Percentiles rank a stretch among this genome's conserved stretches.
Evolutionary conservation across 2,113 vertebrate species (phyloP).

Genomic region (Eulemur rufifrons): DNA sequence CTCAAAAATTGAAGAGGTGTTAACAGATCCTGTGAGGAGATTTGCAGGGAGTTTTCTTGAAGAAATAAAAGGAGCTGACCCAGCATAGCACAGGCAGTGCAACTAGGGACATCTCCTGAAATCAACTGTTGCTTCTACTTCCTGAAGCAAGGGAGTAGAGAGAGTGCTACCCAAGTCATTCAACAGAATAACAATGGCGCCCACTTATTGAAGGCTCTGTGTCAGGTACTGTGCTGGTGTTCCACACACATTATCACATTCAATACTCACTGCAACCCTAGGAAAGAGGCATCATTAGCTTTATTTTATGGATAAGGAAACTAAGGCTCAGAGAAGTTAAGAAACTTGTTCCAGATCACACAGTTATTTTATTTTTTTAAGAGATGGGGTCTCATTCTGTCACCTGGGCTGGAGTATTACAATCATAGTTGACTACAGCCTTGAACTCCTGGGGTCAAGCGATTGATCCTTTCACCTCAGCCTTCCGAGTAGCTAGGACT

Average conservation of each 20-base stretch:
- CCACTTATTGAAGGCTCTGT: neutral
- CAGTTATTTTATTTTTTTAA: neutral
- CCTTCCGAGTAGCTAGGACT: too few relatives aligned
- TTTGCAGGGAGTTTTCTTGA: neutral
- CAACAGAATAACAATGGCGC: neutral
- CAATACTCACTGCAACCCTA: neutral
- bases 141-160: neutral
- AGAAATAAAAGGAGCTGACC: neutral
- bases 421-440: too few relatives aligned
- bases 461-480: too few relatives aligned
- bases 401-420: too few relatives aligned
- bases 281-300: neutral
- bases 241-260: neutral
- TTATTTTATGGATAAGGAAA: slow-evolving; percentile 1
- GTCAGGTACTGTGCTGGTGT: neutral
- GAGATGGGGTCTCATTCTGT: too few relatives aligned
- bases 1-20: neutral
- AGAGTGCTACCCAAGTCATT: neutral
- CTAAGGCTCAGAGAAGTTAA: neutral
- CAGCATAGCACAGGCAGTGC: neutral
- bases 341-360: neutral
- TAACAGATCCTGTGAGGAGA: neutral
- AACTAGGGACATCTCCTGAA: neutral
- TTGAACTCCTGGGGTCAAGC: too few relatives aligned
- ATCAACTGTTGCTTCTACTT: neutral